A percentile compares a stretch with the other conserved stretches of the same genome.
Evolutionary conservation across 2,113 vertebrate species (phyloP).

Genomic region (Mus pahari): DNA sequence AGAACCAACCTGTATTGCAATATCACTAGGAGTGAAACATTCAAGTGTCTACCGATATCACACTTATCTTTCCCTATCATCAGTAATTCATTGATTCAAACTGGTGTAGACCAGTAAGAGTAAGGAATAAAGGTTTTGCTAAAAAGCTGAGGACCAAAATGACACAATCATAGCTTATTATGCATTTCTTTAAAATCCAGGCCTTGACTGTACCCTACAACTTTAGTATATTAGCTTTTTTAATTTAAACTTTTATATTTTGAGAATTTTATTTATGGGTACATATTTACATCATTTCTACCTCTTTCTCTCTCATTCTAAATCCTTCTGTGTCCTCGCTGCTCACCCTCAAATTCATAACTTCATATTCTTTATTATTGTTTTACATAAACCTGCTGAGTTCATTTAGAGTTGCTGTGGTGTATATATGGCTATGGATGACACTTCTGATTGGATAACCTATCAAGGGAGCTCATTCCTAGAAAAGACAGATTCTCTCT

Average conservation of each 20-base stretch:
- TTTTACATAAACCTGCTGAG: neutral
- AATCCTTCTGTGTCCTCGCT: neutral
- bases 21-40: neutral
- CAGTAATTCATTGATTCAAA: neutral
- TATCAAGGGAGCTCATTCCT: neutral
- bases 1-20: neutral
- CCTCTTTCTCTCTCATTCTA: neutral
- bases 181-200: neutral
- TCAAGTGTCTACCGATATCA: neutral
- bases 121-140: neutral
- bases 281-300: neutral
- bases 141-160: neutral
- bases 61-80: neutral
- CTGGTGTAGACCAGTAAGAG: neutral
- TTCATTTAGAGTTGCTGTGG: neutral
- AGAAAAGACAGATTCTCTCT: neutral
- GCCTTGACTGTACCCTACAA: neutral
- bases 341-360: neutral
- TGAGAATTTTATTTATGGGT: neutral
- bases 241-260: neutral
- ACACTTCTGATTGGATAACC: neutral
- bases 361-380: neutral
- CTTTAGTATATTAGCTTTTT: neutral
- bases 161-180: neutral
- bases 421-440: neutral